Evolutionary conservation across 1,140 invertebrate species (phyloP).

Genomic region (Drosophila trapezifrons): DNA sequence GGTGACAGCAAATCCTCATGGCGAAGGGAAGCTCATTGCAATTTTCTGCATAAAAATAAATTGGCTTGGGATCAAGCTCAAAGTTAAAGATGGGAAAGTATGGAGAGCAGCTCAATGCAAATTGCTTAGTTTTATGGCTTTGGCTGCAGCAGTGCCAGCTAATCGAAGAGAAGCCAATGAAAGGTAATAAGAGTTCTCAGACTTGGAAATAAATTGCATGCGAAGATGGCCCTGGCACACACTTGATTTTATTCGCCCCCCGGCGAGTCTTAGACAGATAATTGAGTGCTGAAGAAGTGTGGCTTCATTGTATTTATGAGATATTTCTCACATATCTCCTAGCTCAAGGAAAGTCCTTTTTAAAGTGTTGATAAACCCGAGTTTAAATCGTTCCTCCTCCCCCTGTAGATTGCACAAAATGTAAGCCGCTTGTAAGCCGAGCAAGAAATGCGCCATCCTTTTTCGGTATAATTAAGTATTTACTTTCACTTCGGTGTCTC

Average conservation of each 20-base stretch:
- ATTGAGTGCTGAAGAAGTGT: conserved; percentile 31
- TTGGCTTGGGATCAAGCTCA: conserved; percentile 62
- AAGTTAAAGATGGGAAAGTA: conserved; percentile 25
- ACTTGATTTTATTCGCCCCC: conserved; percentile 24
- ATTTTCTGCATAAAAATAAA: conserved; percentile 71
- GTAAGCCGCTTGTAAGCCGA: conserved; percentile 69
- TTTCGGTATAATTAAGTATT: conserved; percentile 76
- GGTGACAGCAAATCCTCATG: conserved; percentile 79
- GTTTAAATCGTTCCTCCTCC: conserved; percentile 20
- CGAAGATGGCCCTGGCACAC: conserved; percentile 6
- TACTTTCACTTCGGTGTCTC: conserved; percentile 63
- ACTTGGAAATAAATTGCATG: conserved; percentile 41
- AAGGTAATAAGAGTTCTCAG: conserved; percentile 43
- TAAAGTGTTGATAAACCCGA: conserved; percentile 49
- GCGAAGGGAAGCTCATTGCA: conserved; percentile 46
- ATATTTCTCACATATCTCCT: conserved; percentile 16
- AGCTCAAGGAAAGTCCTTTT: conserved; percentile 12
- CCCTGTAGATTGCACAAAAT: conserved; percentile 48
- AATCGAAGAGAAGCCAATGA: conserved; percentile 62
- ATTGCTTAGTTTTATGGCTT: conserved; percentile 65
- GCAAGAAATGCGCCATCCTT: conserved; percentile 45
- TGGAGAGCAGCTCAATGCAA: conserved; percentile 31
- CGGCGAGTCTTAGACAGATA: conserved; percentile 9
- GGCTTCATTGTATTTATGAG: conserved; percentile 38
- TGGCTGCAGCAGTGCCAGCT: conserved; percentile 27